A percentile compares a stretch with the other conserved stretches of the same genome.
Conservation (phyloP, 2,113 vertebrate species). For the Neodontobutis hainanensis region DNA sequence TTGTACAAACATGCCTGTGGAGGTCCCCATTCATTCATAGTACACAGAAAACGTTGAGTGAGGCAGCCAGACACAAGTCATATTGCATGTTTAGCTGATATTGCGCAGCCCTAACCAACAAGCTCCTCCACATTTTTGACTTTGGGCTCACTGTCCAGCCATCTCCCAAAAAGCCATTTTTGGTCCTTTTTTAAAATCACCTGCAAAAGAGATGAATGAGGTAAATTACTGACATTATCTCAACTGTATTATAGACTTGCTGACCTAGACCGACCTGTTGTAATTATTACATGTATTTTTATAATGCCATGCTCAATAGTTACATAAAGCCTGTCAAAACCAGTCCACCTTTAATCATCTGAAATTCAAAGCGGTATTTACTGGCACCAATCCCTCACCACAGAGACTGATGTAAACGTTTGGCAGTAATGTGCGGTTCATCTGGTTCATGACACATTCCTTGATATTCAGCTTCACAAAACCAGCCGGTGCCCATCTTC, state of each 20-base stretch:
- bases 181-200: no score
- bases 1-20: background rate
- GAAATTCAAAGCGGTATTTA: constrained; percentile 49
- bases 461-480: constrained; percentile 74
- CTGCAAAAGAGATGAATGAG: no score
- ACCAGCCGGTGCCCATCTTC: constrained; percentile 63
- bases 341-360: constrained; percentile 44
- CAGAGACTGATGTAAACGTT: constrained; percentile 63
- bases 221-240: no score
- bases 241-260: no score
- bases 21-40: background rate
- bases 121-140: no score
- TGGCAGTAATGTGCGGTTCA: constrained; percentile 68
- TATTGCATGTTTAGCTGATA: no score
- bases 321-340: constrained; percentile 44
- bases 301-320: constrained; percentile 23
- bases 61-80: background rate
- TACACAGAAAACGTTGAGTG: background rate
- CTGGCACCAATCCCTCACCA: constrained; percentile 57
- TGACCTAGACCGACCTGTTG: background rate
- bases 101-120: no score
- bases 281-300: background rate
- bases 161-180: no score
- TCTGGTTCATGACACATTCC: constrained; percentile 68
- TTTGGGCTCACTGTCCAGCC: no score